Base-by-base conservation (phyloP, 1,140 invertebrate species). In the Dolichoris vasculosae region DNA sequence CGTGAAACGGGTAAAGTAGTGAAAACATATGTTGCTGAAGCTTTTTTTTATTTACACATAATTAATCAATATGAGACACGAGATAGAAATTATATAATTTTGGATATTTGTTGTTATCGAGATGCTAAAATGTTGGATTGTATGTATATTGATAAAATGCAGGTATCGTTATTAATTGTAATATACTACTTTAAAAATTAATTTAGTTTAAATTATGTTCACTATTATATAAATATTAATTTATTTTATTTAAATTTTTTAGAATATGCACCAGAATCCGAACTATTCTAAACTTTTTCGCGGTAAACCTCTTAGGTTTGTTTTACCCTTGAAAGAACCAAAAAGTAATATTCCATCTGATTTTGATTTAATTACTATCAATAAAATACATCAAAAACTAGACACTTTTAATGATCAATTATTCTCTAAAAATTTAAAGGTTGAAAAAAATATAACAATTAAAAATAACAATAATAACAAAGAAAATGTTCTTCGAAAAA, bases 11-110 rank as follows among this genome's bases (percentile, higher is more conserved):
- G 96, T 3, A 92, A 94, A 88, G 87, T 95, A 67, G 90, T 92
- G 1, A 94, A 94, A 69, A 95, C 94, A 71, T 97, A 95, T 89
- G 89, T 95, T 35, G 94, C 97, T 0, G 96, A 97, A 82, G 92
- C 96, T 0, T 96, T 98, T 86, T 98, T 98, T 89, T 98, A 96
- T 88, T 94, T 98, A 4, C 98, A 99, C 89, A 96, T 97, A 51
- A 97, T 98, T 80, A 99, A 99, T 93, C 95, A 96, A 79, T 99
- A 96, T 90, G 97, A 98, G 89, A 93, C 94, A 75, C 87, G 89
- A 23, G 95, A 96, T 69, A 94, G 95, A n/a, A 94, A 95, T 85
- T 93, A 97, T 73, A 91, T 98, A 2, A 91, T 96, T 6, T 91
- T 98, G 0, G 97, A 98, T 90, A 94, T 98, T 55, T 98, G 97